A percentile compares a stretch with the other conserved stretches of the same genome.
Conservation (phyloP, 2,113 vertebrate species). For the Bujurquina vittata region DNA sequence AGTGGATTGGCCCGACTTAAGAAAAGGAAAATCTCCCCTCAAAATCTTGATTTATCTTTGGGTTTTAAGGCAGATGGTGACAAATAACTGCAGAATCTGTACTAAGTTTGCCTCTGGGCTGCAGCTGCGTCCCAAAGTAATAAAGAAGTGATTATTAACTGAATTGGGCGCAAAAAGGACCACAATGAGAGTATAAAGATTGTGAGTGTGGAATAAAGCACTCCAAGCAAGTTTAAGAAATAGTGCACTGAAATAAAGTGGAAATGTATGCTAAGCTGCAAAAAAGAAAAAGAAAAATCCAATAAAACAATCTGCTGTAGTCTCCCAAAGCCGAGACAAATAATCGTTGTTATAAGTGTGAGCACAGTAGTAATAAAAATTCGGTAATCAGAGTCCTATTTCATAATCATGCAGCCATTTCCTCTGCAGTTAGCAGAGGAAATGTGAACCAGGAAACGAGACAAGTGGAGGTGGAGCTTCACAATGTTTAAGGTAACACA, state of each 20-base stretch:
- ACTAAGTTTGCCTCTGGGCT: slow-evolving; percentile 19
- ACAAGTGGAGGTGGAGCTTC: background rate
- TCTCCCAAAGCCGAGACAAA: slow-evolving; percentile 26
- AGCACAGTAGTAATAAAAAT: slow-evolving; percentile 13
- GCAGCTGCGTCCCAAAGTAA: slow-evolving; percentile 34
- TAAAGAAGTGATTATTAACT: slow-evolving; percentile 51
- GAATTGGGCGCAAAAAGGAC: slow-evolving; percentile 8
- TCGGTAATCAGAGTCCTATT: slow-evolving; percentile 2
- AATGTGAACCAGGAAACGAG: background rate
- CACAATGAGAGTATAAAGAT: background rate
- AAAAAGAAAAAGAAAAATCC: background rate
- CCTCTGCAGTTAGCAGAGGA: background rate
- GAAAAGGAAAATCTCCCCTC: background rate
- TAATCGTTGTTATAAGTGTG: background rate
- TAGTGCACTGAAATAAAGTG: background rate
- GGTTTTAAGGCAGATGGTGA: slow-evolving; percentile 17
- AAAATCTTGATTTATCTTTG: slow-evolving; percentile 12
- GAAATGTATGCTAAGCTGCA: slow-evolving; percentile 21
- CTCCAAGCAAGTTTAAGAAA: slow-evolving; percentile 33
- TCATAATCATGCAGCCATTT: background rate
- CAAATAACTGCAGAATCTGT: slow-evolving; percentile 17
- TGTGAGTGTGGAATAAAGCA: slow-evolving; percentile 7
- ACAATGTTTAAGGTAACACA: slow-evolving; percentile 44
- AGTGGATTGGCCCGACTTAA: background rate
- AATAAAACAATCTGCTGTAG: slow-evolving; percentile 41